Conservation (phyloP, 1,140 invertebrate genomes). For the Antheraea mylitta region DNA sequence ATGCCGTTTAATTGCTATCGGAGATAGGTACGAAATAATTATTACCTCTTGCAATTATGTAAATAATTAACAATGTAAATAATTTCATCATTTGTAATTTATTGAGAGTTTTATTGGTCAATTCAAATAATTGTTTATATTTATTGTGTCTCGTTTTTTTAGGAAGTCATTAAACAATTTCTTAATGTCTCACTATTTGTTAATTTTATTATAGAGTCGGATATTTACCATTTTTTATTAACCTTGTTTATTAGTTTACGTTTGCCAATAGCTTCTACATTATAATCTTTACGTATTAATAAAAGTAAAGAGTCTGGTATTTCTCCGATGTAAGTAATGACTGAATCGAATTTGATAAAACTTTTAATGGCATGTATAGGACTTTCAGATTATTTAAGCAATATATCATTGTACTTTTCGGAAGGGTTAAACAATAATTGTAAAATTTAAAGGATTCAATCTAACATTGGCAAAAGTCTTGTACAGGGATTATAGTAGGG, state of each 20-base stretch:
- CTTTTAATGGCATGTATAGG: no score
- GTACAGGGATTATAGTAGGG: no score
- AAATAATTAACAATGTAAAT: not conserved
- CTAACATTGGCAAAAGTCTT: no score
- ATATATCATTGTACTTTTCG: no score
- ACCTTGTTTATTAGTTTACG: not conserved
- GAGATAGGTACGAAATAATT: slow-evolving; percentile 7
- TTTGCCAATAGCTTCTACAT: not conserved
- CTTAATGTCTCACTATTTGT: not conserved
- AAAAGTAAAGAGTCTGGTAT: no score
- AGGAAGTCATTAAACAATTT: not conserved
- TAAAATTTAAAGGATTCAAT: no score
- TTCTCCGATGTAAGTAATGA: no score
- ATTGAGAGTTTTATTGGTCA: not conserved
- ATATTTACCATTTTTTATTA: not conserved
- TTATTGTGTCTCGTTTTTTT: not conserved
- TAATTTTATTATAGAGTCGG: not conserved
- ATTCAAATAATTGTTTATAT: not conserved
- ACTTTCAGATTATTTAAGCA: no score
- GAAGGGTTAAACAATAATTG: no score
- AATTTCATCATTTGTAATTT: not conserved
- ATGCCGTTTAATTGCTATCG: slow-evolving; percentile 10
- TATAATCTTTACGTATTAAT: no score
- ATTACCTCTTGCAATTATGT: not conserved
- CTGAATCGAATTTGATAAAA: no score